Evolutionary conservation across 2,113 vertebrate genomes (phyloP).

Genomic region (Rallus limicola): DNA sequence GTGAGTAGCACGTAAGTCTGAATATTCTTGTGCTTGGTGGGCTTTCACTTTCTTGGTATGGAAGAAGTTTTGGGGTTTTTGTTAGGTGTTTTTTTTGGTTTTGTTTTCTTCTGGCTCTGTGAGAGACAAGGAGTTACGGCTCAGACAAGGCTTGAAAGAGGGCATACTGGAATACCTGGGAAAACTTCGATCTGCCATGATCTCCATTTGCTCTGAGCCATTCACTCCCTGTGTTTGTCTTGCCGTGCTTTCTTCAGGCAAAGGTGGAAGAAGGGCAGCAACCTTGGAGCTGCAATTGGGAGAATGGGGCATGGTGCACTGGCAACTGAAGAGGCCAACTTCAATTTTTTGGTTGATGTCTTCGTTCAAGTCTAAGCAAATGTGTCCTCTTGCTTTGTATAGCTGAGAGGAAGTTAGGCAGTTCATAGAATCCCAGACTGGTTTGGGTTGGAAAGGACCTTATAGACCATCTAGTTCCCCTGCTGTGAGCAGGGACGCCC

Average conservation of each 20-base stretch:
- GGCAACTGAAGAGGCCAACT: neutral
- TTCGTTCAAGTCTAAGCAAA: neutral
- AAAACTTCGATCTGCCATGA: neutral
- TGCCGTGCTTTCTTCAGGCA: neutral
- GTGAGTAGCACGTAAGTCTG: conserved; percentile 66
- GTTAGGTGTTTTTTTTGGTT: too few species aligned
- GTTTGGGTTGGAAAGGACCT: too few species aligned
- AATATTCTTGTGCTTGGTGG: neutral
- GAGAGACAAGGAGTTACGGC: neutral
- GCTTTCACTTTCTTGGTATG: neutral
- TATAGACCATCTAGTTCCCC: too few species aligned
- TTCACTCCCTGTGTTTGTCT: neutral
- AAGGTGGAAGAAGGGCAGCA: neutral
- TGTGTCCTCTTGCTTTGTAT: neutral
- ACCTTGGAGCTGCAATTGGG: neutral
- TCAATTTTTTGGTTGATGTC: neutral
- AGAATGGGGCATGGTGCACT: neutral
- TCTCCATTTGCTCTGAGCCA: neutral
- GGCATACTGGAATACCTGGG: neutral
- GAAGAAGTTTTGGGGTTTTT: neutral
- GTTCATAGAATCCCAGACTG: neutral
- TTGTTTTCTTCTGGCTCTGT: neutral
- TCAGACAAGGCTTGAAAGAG: neutral
- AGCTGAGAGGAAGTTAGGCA: neutral
- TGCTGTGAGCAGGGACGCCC: too few species aligned